Base-by-base conservation (phyloP, 2,888 invertebrate species). In the Yponomeuta malinellus region DNA sequence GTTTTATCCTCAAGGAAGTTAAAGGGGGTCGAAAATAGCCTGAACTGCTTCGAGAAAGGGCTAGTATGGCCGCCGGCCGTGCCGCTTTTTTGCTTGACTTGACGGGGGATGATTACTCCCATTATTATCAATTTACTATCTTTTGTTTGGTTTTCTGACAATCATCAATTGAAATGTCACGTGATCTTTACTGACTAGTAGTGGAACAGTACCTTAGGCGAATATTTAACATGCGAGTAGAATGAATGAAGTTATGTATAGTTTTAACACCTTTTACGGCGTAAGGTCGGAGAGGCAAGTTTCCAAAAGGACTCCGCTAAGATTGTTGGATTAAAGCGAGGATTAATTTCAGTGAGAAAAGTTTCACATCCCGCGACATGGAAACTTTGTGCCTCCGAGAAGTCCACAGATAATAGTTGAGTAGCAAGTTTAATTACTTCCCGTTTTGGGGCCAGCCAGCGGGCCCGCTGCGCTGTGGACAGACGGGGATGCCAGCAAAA, bases 341-440 rank as follows among this genome's bases (percentile, higher is more conserved):
- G 85, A 83, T 87, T 87, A 85, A 87, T 87, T 87, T 87, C 80
- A 84, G 79, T 77, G 78, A 74, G 79, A 82, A 85, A 88, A 88
- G 83, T 88, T 88, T 81, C 80, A 81, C 81, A 84, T 83, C 80
- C 80, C 79, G 77, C 81, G 83, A 85, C 83, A 84, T 78, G 85
- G 76, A 73, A 85, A 89, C 84, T 89, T 88, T 78, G 76, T 84
- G 86, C 84, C 84, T 87, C 78, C 75, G 76, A 78, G 79, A 78
- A 82, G 82, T 82, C 80, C 79, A 79, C 84, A 83, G 88, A 87
- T 89, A 89, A 88, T 88, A 88, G 89, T 88, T 85, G 81, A 85
- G 84, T 86, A 85, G 84, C 84, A 82, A 90, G 85, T 90, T 90
- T 90, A 90, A 90, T 90, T 90, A 88, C 88, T 90, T 89, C 80